Conservation (phyloP, 2,797 vertebrate genomes). For the Platyrinchus mystaceus region DNA sequence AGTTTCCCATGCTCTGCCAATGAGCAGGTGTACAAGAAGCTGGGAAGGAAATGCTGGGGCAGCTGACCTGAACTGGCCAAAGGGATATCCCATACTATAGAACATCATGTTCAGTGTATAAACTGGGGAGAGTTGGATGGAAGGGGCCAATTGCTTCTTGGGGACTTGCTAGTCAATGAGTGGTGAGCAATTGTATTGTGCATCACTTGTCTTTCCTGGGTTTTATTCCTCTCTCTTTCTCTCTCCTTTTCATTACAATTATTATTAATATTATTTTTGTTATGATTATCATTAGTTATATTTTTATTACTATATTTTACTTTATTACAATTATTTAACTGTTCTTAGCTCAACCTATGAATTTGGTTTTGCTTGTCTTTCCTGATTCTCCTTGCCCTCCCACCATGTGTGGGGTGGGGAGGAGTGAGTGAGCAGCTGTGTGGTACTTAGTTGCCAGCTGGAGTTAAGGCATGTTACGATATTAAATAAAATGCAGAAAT, state of each 20-base stretch:
- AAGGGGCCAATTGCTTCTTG: not conserved
- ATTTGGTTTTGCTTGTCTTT: not conserved
- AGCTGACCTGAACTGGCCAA: not conserved
- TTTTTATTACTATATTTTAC: not conserved
- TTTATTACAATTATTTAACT: not conserved
- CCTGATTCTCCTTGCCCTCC: not conserved
- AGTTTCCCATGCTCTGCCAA: not conserved
- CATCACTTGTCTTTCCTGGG: not conserved
- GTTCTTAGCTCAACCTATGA: not conserved
- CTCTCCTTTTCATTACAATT: not conserved
- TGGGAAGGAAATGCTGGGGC: not conserved
- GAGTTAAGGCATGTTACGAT: too few relatives aligned
- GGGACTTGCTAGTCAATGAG: not conserved
- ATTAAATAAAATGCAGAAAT: not conserved
- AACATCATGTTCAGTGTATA: not conserved
- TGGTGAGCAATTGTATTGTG: not conserved
- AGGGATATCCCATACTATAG: not conserved
- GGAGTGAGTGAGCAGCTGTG: not conserved
- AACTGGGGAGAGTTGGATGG: not conserved
- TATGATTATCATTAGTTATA: not conserved
- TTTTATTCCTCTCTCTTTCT: not conserved
- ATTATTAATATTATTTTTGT: not conserved
- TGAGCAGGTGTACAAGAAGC: not conserved
- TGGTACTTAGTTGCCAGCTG: not conserved
- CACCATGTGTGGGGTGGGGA: not conserved